These are phyloP conservation scores for Homalodisca vitripennis DNA, from an alignment of 1,140 invertebrate genomes.

Conservation along the genomic window DNA sequence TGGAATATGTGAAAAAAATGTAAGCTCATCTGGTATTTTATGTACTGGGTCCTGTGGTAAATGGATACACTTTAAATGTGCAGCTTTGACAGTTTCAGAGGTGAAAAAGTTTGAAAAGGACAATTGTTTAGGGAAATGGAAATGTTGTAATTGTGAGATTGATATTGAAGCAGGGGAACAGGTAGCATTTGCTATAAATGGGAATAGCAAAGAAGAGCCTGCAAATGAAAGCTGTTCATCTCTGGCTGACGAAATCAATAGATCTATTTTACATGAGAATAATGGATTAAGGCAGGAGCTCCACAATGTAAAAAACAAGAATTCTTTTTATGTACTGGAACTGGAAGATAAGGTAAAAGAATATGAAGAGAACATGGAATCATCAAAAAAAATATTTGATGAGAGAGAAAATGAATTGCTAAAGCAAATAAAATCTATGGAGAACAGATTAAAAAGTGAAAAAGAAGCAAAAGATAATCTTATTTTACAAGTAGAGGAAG, in stretches of 20 bases:
- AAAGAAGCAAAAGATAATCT: no score
- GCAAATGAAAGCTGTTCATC: not conserved
- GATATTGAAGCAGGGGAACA: not conserved
- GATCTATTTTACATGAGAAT: not conserved
- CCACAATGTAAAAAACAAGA: not conserved
- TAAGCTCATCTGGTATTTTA: not conserved
- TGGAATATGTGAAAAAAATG: no score
- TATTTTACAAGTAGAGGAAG: no score
- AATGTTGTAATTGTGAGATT: not conserved
- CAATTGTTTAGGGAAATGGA: not conserved
- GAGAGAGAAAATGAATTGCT: not conserved
- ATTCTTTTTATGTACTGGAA: slow-evolving; percentile 1
- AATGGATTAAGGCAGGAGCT: slow-evolving; percentile 1
- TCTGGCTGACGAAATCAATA: not conserved
- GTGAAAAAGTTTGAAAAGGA: not conserved
- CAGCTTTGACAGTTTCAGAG: not conserved
- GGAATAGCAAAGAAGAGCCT: not conserved
- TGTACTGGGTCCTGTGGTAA: not conserved
- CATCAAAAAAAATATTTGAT: not conserved
- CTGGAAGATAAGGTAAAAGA: slow-evolving; percentile 13
- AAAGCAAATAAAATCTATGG: not conserved
- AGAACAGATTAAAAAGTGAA: not conserved
- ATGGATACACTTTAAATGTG: not conserved
- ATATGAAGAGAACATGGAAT: not conserved
- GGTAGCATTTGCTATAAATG: not conserved